Evolutionary conservation across 2,113 vertebrate species (phyloP).

Genomic region (Microcebus murinus): DNA sequence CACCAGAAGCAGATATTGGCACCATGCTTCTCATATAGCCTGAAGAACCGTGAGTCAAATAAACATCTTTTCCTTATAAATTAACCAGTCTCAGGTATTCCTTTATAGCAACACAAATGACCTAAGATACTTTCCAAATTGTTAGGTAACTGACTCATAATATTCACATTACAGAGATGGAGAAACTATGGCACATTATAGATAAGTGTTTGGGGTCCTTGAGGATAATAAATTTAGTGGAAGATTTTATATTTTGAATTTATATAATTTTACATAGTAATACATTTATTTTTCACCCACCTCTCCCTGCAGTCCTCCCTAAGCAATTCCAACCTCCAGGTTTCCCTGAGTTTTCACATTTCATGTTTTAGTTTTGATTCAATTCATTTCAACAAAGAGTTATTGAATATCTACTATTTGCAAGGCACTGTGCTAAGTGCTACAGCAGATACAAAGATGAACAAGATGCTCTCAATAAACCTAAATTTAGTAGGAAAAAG

Average conservation of each 20-base stretch:
- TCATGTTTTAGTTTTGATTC: neutral
- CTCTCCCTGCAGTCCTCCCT: conserved; percentile 90
- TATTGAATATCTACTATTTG: conserved; percentile 25
- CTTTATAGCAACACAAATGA: neutral
- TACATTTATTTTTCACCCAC: conserved; percentile 89
- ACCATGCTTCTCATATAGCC: neutral
- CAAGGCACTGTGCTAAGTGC: neutral
- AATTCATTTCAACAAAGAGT: conserved; percentile 5
- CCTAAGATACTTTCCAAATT: neutral
- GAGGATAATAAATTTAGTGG: neutral
- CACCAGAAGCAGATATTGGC: neutral
- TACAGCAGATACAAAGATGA: neutral
- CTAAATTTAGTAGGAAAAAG: conserved; percentile 7
- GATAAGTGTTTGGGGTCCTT: neutral
- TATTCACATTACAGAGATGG: neutral
- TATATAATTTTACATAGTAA: conserved; percentile 32
- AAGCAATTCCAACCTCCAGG: conserved; percentile 92
- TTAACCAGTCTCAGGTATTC: neutral
- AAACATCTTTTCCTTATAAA: neutral
- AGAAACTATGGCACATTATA: neutral
- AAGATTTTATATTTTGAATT: neutral
- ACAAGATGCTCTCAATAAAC: neutral
- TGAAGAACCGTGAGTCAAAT: neutral
- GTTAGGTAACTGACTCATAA: neutral
- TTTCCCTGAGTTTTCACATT: conserved; percentile 80